Conservation (phyloP, 1,140 invertebrate genomes). For the Bombus impatiens region DNA sequence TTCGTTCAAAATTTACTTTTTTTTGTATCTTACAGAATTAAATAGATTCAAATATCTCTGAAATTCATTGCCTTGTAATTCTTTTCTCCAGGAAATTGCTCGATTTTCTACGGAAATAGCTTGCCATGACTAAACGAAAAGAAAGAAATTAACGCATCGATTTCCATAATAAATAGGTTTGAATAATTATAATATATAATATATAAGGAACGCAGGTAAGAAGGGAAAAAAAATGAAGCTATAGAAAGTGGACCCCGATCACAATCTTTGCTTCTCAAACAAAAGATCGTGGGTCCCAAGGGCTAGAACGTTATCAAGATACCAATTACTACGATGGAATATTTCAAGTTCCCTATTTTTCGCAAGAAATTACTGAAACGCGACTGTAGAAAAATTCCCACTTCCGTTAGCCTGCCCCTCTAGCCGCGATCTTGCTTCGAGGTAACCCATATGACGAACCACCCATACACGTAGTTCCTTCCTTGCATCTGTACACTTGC, state of each 20-base stretch:
- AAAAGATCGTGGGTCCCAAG: slow-evolving; percentile 31
- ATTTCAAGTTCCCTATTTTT: slow-evolving; percentile 28
- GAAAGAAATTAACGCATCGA: background rate
- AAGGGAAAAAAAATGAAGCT: background rate
- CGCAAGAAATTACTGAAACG: slow-evolving; percentile 50
- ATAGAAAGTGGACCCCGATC: slow-evolving; percentile 42
- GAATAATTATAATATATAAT: no score
- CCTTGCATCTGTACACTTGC: slow-evolving; percentile 4
- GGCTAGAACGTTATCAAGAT: slow-evolving; percentile 28
- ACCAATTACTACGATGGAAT: slow-evolving; percentile 21
- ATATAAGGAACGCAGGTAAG: slow-evolving; percentile 19
- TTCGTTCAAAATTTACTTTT: background rate
- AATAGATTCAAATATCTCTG: no score
- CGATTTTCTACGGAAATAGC: background rate
- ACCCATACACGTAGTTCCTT: slow-evolving; percentile 20
- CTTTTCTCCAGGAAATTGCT: no score
- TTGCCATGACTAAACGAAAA: background rate
- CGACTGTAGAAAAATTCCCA: slow-evolving; percentile 14
- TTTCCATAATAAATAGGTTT: background rate
- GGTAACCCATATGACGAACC: slow-evolving; percentile 55
- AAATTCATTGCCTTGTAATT: no score
- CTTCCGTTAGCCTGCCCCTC: slow-evolving; percentile 49
- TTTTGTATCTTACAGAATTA: no score
- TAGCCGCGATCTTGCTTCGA: slow-evolving; percentile 48
- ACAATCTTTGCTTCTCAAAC: slow-evolving; percentile 20